Base-by-base conservation (phyloP, 2,888 invertebrate genomes). In the Strigamia crassipes region DNA sequence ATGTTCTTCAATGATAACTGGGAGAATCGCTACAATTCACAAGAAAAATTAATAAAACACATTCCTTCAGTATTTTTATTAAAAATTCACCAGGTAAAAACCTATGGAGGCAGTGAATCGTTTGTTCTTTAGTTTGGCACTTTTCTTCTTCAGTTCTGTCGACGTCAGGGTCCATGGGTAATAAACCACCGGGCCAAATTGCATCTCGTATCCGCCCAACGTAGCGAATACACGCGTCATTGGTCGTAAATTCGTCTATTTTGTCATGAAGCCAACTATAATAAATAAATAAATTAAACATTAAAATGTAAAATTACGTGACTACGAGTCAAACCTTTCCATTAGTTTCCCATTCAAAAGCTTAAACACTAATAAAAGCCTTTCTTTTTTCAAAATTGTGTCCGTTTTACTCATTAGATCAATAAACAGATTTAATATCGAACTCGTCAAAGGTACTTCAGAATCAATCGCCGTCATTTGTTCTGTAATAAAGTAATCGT, bases 161-260 rank as follows among this genome's bases (percentile, higher is more conserved):
- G 6, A 15, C n/a, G 9, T 81, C 81, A n/a, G 81, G 81, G 1
- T 81, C 81, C 81, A 81, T 81, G 34, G 81, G 81, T 21, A 82
- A 79, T 38, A 79, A n/a, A 13, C 83, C 82, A 9, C 79, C 79
- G 2, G 83, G 82, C 83, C 83, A 83, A 34, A 83, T 34, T 8
- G 81, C 38, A 51, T 82, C 82, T 9, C 82, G 81, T 51, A 83
- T 77, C 6, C 51, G 42, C 23, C 78, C 46, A 8, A 83, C 21
- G 46, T 83, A 82, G 10, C 78, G 80, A 27, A 80, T 80, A 56
- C 78, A 81, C 78, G 78, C 61, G 9, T 61, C 73, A 46, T 79
- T 56, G 0, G 78, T 42, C 9, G 81, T 82, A 31, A 51, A 79
- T 27, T 23, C 42, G 13, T 81, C 73, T 23, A 83, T 23, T 42